Base-by-base conservation (phyloP, 2,888 invertebrate genomes). In the Mythimna impura region DNA sequence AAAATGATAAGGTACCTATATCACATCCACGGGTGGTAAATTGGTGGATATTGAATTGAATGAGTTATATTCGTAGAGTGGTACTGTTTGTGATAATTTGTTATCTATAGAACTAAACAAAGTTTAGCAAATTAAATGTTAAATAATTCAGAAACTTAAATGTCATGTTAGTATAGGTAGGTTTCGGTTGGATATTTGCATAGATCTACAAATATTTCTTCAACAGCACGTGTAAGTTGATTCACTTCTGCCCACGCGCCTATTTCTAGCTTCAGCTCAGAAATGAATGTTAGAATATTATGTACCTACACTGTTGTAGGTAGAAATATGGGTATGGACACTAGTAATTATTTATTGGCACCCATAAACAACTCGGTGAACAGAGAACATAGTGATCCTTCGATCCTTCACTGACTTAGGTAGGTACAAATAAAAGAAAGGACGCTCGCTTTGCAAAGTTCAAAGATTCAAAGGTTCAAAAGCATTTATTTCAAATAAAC, bases 201-300 rank as follows among this genome's bases (percentile, higher is more conserved):
- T 80, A 87, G 64, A 83, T 80, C 78, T 80, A 80, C 78, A 66
- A 82, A 84, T 81, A 85, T 82, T 74, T 78, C 76, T 75, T 78
- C 79, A 83, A 69, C 71, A 82, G 81, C 86, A 85, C 88, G 85
- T 85, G 86, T 83, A 82, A 78, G 82, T 84, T 83, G 82, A 87
- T 83, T 85, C 88, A 85, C 75, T 78, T 69, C 85, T 78, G 77
- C 90, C 90, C 88, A 91, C 90, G 87, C 88, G 63, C 71, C 82
- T 89, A 88, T 90, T 89, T 87, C 85, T 86, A 79, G 79, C 82
- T 76, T 70, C 62, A 76, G 77, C 71, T 58, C 80, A 60, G 68
- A 68, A 66, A 76, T 73, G 40, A 71, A 77, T 64, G 22, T 66
- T 43, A 30, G n/a, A 22, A 30, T 70, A 22, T 52, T 60, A 47